phyloP scores from a whole-genome alignment of 1,140 invertebrate species.

The Anastrepha obliqua region DNA sequence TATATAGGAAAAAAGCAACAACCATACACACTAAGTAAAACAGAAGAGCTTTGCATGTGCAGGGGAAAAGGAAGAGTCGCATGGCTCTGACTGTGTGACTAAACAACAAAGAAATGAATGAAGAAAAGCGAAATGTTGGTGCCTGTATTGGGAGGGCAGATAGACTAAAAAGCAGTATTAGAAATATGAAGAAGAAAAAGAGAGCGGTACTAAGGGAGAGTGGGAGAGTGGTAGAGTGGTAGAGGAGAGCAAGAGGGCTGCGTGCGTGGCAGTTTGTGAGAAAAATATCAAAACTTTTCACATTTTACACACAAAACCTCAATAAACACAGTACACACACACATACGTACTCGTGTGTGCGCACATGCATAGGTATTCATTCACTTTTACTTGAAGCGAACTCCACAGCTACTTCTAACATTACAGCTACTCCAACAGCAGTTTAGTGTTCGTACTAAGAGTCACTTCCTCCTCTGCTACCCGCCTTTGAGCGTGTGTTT shows the following conservation, averaged over 20 bases:
- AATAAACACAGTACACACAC: background rate
- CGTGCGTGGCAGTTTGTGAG: conserved; percentile 22
- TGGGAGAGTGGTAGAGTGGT: background rate
- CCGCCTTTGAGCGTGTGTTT: background rate
- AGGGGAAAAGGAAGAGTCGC: background rate
- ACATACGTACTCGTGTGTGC: background rate
- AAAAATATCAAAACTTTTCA: conserved; percentile 52
- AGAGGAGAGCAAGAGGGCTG: background rate
- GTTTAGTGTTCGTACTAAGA: conserved; percentile 13
- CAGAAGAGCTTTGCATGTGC: background rate
- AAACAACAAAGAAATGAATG: conserved; percentile 50
- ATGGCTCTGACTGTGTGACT: background rate
- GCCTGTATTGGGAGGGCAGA: conserved; percentile 14
- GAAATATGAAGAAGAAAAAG: background rate
- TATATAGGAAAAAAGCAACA: background rate
- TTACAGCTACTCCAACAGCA: conserved; percentile 7
- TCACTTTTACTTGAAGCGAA: conserved; percentile 33
- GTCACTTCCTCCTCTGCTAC: background rate
- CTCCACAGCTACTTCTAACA: background rate
- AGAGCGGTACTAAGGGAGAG: background rate
- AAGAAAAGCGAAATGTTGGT: conserved; percentile 37
- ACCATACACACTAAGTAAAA: background rate
- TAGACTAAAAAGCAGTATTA: conserved; percentile 11
- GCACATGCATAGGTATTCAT: background rate
- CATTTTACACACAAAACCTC: conserved; percentile 45